Evolutionary conservation across 92 coral and sea anemone genomes (phyloP), one percentile per base, ranked within the genome.

Genomic region (Chrysogorgia sp.): DNA sequence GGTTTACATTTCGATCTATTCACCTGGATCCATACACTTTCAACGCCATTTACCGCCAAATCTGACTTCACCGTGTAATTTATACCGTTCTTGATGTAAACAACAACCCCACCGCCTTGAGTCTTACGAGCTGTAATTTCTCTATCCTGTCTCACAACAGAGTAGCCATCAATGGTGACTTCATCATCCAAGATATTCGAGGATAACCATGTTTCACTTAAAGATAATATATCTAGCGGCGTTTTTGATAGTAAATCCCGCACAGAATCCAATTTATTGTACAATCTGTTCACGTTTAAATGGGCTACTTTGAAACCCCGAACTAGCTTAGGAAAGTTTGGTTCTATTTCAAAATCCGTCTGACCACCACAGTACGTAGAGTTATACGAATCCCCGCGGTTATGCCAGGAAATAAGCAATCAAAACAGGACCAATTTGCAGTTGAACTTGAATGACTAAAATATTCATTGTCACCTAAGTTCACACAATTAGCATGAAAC

Each of bases 191-290:
- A 6, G 7, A 57, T 34, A 33, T 41, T 3, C 6, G 79, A 37
- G 3, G 78, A 31, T 4, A 81, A 50, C 85, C 85, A 81, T 0
- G 85, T 59, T 48, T 69, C 85, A 32, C 79, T 67, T 2, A 53
- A 6, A 23, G 64, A 65, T 63, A 68, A 43, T 40, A 81, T 17
- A 81, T 69, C 80, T 10, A 81, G 34, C 8, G 80, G 34, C 25
- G 37, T 3, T 1, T 69, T 37, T 30, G 80, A 53, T 10, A 69
- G 41, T 52, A 81, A 37, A 14, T 81, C 79, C 26, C 63, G 49
- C 15, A 71, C 61, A 14, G 43, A 33, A 32, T 71, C 85, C 19
- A 81, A n/a, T 49, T 81, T 81, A 43, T 81, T 81, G 26, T 56
- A 56, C 26, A 81, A 45, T 43, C 85, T 41, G 53, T 70, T 81